phyloP scores from a whole-genome alignment of 2,113 vertebrate species.

The Promerops cafer region DNA sequence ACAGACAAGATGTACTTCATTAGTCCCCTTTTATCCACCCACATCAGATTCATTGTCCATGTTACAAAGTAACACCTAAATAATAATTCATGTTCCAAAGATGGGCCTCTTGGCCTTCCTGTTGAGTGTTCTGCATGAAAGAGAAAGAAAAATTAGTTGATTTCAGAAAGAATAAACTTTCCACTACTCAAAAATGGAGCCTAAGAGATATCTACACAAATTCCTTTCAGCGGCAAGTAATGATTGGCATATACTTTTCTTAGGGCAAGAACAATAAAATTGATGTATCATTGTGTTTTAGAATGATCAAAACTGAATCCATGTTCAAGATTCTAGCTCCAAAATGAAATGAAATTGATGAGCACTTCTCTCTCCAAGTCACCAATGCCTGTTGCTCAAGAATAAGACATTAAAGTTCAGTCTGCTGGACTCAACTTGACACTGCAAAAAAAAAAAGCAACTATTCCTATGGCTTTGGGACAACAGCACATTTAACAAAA shows the following conservation, averaged over 20 bases:
- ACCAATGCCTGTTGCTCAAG: not conserved
- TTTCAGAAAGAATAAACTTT: constrained; percentile 43
- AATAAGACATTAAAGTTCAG: not conserved
- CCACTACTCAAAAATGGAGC: not conserved
- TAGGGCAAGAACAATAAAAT: not conserved
- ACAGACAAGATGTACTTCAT: not conserved
- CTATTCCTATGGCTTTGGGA: not conserved
- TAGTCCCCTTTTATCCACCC: not conserved
- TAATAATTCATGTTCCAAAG: constrained; percentile 16
- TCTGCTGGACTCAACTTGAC: not conserved
- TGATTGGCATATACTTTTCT: not conserved
- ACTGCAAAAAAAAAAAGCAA: not conserved
- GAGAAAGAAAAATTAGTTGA: not conserved
- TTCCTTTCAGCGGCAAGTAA: not conserved
- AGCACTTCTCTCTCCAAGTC: not conserved
- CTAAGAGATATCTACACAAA: not conserved
- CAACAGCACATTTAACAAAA: not conserved
- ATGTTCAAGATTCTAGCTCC: not conserved
- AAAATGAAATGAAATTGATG: not conserved
- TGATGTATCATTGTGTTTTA: not conserved
- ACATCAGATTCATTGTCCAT: not conserved
- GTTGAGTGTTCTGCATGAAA: constrained; percentile 1
- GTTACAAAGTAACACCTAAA: not conserved
- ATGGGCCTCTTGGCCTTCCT: not conserved
- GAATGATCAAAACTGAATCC: not conserved